These are phyloP conservation scores for Podarcis raffonei DNA, from an alignment of 2,113 vertebrate genomes.

Conservation along the genomic window DNA sequence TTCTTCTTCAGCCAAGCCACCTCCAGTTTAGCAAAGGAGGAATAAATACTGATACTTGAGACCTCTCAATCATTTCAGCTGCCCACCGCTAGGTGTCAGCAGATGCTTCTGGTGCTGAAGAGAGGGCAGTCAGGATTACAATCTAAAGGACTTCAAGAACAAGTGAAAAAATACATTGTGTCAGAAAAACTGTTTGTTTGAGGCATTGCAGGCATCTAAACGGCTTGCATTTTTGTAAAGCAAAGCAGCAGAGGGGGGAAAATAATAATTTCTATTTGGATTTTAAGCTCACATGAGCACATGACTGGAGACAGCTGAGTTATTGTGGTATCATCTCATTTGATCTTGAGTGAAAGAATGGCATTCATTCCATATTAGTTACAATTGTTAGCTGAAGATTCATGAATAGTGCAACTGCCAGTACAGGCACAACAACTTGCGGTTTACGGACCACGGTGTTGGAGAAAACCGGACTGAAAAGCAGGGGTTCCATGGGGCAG, in stretches of 20 bases:
- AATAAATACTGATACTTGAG: too few species aligned
- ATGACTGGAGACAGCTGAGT: neutral
- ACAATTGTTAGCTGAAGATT: neutral
- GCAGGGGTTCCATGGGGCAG: neutral
- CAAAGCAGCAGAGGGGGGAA: too few species aligned
- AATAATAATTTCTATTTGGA: neutral
- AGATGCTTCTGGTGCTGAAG: slow-evolving; percentile 3
- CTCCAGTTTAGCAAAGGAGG: neutral
- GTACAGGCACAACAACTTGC: neutral
- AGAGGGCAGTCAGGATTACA: too few species aligned
- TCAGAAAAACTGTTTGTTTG: neutral
- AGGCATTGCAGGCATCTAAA: neutral
- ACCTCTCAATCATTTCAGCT: neutral
- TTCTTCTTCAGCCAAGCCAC: neutral
- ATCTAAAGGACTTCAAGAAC: neutral
- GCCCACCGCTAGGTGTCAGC: slow-evolving; percentile 20
- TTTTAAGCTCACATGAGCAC: neutral
- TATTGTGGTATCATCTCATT: neutral
- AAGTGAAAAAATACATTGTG: neutral
- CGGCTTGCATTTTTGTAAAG: neutral
- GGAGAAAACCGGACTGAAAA: too few species aligned
- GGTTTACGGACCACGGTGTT: too few species aligned
- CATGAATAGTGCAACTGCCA: neutral
- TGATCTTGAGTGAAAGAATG: neutral
- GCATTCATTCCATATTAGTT: neutral